A percentile compares a stretch with the other conserved stretches of the same genome.
Conservation (phyloP, 2,888 invertebrate species). For the Atethmia centrago region DNA sequence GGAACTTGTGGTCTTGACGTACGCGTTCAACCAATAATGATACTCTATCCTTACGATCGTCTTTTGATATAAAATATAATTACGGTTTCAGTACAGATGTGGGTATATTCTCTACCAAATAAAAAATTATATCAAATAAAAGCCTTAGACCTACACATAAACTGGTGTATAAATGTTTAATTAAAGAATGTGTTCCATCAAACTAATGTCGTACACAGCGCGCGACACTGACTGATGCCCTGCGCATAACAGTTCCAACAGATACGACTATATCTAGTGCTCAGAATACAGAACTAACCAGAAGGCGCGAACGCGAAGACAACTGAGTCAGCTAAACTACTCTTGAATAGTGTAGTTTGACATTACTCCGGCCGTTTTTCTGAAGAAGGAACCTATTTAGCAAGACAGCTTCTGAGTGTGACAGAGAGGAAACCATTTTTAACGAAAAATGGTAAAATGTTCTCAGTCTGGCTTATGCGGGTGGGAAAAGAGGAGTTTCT, state of each 20-base stretch:
- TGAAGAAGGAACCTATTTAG: too few relatives aligned
- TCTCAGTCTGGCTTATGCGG: too few relatives aligned
- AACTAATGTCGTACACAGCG: slow-evolving; percentile 29
- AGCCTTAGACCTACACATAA: neutral
- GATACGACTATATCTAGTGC: neutral
- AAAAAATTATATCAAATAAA: too few relatives aligned
- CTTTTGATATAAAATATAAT: neutral
- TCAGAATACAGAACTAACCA: slow-evolving; percentile 1
- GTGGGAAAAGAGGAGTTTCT: neutral
- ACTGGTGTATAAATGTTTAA: slow-evolving; percentile 31
- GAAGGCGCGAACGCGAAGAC: neutral
- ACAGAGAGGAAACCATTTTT: too few relatives aligned
- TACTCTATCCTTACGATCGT: neutral
- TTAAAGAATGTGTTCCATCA: slow-evolving; percentile 25
- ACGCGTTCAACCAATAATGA: neutral
- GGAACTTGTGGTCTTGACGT: neutral
- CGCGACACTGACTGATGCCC: slow-evolving; percentile 50
- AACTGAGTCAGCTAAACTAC: neutral
- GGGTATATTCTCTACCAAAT: neutral
- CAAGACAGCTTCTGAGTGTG: too few relatives aligned
- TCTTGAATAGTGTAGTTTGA: neutral
- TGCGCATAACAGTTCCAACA: slow-evolving; percentile 2
- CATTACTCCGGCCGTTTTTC: neutral
- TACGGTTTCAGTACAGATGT: neutral
- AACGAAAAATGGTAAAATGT: too few relatives aligned